Evolutionary conservation across 2,888 invertebrate species (phyloP), one percentile per base, ranked within the genome.

Genomic region (Torymus aiolomorphi): DNA sequence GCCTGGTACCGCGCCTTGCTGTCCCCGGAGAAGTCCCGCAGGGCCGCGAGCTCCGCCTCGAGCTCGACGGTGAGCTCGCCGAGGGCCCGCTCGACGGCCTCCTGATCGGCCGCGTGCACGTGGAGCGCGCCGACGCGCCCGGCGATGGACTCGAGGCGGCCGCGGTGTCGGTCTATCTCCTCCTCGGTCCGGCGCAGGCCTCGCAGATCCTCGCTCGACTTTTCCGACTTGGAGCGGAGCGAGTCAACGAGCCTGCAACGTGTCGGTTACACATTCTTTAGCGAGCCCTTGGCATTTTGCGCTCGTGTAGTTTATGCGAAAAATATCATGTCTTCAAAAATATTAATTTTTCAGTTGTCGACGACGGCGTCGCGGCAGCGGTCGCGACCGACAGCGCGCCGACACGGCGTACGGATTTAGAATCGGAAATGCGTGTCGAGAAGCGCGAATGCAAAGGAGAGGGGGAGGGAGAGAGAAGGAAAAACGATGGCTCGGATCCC

Each of bases 21-120:
- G 82, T 87, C 87, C 78, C 86, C 88, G 75, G 90, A 89, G 78
- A 91, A 88, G 81, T 85, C 87, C 78, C 90, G 89, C 14, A 88
- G 87, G 16, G 83, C 82, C 14, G 88, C 87, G 16, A 88, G 87
- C 65, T 89, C 85, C 61, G 84, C 83, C 42, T 87, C 85, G 70
- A 89, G 84, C n/a, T 83, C 83, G 20, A 83, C 79, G 2, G 92
- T 91, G 65, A 96, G 90, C 72, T 91, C 91, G 79, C 92, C 91
- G 77, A 97, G 91, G 81, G 93, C 92, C 72, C 89, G 89, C 88
- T 94, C 94, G 66, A 93, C 92, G 81, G 92, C 92, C 77, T 92
- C 92, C 84, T 95, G 93, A 91, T 97, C 93, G 85, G 94, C 94
- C 86, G 94, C 95, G 91, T 94, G 96, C 56, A 96, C 95, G 93